These are phyloP conservation scores for Drymodes brunneopygia DNA, from an alignment of 2,113 vertebrate species.

Conservation along the genomic window DNA sequence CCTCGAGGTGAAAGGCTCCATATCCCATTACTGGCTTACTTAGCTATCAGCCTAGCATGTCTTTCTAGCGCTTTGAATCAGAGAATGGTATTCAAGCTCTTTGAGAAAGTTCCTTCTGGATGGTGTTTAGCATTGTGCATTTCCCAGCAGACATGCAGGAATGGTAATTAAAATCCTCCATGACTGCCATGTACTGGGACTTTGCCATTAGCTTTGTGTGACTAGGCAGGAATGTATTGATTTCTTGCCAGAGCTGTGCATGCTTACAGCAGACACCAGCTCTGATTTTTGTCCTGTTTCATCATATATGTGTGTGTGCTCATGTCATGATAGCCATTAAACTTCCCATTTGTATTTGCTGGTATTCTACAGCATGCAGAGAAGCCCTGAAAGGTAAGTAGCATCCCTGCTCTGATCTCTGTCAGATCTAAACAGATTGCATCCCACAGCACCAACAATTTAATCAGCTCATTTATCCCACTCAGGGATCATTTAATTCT, in stretches of 20 bases:
- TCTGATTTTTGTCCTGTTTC: neutral
- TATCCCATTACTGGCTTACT: conserved; percentile 40
- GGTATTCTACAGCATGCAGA: neutral
- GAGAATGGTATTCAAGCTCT: conserved; percentile 25
- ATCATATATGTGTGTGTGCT: neutral
- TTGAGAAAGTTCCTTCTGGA: conserved; percentile 5
- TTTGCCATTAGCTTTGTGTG: conserved; percentile 5
- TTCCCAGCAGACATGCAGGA: conserved; percentile 35
- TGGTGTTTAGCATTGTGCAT: conserved; percentile 18
- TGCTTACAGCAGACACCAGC: neutral
- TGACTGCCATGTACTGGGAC: neutral
- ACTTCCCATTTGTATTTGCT: neutral
- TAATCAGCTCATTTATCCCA: neutral
- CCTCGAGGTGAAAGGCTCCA: conserved; percentile 43
- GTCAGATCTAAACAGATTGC: neutral
- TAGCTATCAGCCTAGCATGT: neutral
- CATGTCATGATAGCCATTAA: neutral
- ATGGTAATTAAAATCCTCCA: conserved; percentile 38
- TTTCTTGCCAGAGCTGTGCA: neutral
- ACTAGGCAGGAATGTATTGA: conserved; percentile 38
- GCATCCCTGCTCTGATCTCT: neutral
- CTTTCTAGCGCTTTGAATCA: neutral
- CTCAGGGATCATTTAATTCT: neutral
- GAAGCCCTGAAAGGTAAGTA: neutral
- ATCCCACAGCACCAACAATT: neutral